A percentile compares a stretch with the other conserved stretches of the same genome.
These are phyloP conservation scores for Actinia tenebrosa DNA, from an alignment of 64 coral and sea anemone species.

Conservation along the genomic window DNA sequence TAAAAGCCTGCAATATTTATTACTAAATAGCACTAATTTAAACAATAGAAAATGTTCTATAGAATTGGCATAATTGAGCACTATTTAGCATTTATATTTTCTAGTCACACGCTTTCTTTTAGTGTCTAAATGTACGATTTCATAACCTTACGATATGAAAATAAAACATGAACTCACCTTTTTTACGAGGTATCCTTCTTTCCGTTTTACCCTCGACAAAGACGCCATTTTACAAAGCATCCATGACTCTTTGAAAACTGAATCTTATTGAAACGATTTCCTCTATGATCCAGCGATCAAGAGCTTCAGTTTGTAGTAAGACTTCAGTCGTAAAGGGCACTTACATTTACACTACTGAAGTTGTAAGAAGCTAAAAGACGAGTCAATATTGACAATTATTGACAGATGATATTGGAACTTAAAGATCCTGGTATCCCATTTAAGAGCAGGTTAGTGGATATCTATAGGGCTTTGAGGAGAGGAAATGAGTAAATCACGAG, in stretches of 20 bases:
- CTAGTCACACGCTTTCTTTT: too few relatives aligned
- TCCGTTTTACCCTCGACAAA: conserved; percentile 36
- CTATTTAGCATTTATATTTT: too few relatives aligned
- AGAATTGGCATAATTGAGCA: too few relatives aligned
- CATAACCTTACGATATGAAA: too few relatives aligned
- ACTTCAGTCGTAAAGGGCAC: too few relatives aligned
- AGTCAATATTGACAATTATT: not conserved
- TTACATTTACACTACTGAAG: too few relatives aligned
- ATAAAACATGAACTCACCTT: conserved; percentile 32
- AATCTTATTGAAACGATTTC: not conserved
- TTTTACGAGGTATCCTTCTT: conserved; percentile 73
- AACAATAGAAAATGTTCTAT: too few relatives aligned
- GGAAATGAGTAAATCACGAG: not conserved
- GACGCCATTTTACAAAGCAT: conserved; percentile 30
- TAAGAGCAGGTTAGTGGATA: not conserved
- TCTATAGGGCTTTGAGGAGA: not conserved
- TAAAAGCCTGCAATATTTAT: too few relatives aligned
- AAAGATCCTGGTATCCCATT: not conserved
- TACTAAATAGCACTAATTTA: too few relatives aligned
- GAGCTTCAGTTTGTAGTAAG: not conserved
- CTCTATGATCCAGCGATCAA: not conserved
- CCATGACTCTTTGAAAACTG: not conserved
- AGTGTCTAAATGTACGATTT: too few relatives aligned
- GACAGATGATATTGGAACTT: not conserved
- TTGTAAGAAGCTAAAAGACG: too few relatives aligned